Percentiles rank a stretch among this genome's conserved stretches.
phyloP scores from a whole-genome alignment of 2,888 invertebrate genomes.

The Drosophila acutilabella region DNA sequence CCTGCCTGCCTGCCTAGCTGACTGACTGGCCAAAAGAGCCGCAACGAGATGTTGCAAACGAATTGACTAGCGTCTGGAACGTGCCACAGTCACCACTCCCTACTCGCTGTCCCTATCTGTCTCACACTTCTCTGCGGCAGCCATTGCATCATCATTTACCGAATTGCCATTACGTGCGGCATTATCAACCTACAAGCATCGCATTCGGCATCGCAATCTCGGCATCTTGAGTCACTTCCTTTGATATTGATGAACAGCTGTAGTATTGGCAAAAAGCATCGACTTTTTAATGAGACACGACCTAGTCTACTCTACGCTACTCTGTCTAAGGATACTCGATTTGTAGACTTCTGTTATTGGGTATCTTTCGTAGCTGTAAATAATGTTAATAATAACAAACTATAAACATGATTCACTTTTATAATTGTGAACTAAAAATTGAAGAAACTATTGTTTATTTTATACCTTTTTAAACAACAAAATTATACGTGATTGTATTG shows the following conservation, averaged over 20 bases:
- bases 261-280: background rate
- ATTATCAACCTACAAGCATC: conserved; percentile 56
- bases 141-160: conserved; percentile 71
- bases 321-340: no score
- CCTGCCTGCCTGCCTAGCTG: background rate
- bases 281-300: conserved; percentile 48
- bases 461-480: no score
- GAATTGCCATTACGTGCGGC: conserved; percentile 77
- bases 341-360: no score
- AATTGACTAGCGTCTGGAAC: conserved; percentile 61
- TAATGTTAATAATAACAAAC: no score
- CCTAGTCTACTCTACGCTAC: conserved; percentile 10
- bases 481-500: no score
- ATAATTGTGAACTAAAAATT: no score
- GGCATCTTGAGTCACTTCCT: conserved; percentile 41
- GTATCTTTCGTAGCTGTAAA: no score
- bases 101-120: background rate
- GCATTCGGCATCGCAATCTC: conserved; percentile 56
- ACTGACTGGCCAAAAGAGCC: conserved; percentile 32
- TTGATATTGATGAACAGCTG: conserved; percentile 61
- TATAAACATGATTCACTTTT: no score
- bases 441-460: no score
- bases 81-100: conserved; percentile 34
- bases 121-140: conserved; percentile 29
- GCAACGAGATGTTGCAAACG: conserved; percentile 58